Evolutionary conservation across 2,888 invertebrate genomes (phyloP), one percentile per base, ranked within the genome.

Genomic region (Listrodromus nycthemerus): DNA sequence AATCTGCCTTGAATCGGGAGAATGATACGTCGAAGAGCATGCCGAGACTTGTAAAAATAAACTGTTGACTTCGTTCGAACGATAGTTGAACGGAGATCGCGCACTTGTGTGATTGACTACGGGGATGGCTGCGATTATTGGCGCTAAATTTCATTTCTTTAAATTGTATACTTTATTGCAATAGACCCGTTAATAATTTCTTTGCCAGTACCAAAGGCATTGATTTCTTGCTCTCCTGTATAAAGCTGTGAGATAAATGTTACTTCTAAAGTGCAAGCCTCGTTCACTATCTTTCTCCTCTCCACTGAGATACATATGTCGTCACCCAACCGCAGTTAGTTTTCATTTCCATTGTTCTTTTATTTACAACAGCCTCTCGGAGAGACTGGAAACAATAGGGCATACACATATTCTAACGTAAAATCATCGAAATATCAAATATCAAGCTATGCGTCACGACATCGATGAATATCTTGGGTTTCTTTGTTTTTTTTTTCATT

Each of bases 321-420:
- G 1, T 55, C 8, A 10, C 16, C n/a, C 50, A 50, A 4, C n/a
- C 50, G 50, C 5, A 6, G 19, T 37, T 52, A n/a, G n/a, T 33
- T 50, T 75, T 52, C 48, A 65, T 65, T 63, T 52, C 19, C 16
- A 76, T 58, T 65, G 67, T 24, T 76, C 13, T 16, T 79, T 79
- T 69, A 65, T 79, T 79, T 63, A 78, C 63, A 70, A 21, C 33
- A 19, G 10, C 48, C 21, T 50, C 65, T 50, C 50, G 8, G 48
- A 65, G 74, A 75, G 65, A 65, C 37, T 27, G 30, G 27, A 65
- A 65, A 75, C 65, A 52, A 65, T 65, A 75, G 16, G 65, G n/a
- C 48, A 24, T 75, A 65, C 74, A 75, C 65, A 65, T 27, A 48
- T 48, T 48, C 27, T 65, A 74, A 74, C 48, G 48, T 63, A 74